A percentile compares a stretch with the other conserved stretches of the same genome.
phyloP scores from a whole-genome alignment of 2,113 vertebrate genomes.

The Oryzias javanicus region DNA sequence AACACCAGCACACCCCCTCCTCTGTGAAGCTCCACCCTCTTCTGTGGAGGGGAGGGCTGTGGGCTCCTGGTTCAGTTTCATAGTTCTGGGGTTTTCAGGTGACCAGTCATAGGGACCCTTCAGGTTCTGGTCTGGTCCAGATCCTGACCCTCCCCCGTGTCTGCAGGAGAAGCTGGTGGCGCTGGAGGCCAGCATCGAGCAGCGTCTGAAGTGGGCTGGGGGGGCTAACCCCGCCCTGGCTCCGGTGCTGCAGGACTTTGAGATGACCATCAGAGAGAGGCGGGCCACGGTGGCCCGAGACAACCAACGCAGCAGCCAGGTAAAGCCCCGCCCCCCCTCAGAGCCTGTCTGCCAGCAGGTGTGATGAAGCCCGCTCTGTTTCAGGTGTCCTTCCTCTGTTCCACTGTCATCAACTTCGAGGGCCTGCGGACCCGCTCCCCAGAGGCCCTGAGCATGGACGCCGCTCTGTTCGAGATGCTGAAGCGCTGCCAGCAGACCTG shows the following conservation, averaged over 20 bases:
- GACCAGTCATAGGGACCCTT: no score
- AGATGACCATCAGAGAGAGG: constrained; percentile 92
- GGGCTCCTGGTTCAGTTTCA: no score
- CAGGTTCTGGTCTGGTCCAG: no score
- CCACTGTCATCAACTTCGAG: constrained; percentile 97
- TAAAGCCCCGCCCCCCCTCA: constrained; percentile 9
- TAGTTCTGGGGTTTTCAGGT: no score
- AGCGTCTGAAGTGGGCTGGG: constrained; percentile 97
- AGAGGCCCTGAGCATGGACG: constrained; percentile 90
- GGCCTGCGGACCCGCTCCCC: constrained; percentile 90
- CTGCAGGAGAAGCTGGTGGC: constrained; percentile 89
- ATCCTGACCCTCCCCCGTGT: background rate
- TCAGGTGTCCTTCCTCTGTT: constrained; percentile 94
- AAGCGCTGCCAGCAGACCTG: constrained; percentile 97
- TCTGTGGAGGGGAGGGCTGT: no score
- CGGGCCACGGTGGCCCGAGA: constrained; percentile 90
- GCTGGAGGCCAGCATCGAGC: constrained; percentile 96
- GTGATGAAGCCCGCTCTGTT: background rate
- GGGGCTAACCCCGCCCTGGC: constrained; percentile 94
- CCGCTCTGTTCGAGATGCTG: constrained; percentile 90
- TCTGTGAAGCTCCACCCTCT: no score
- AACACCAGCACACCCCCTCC: no score
- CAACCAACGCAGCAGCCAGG: constrained; percentile 90
- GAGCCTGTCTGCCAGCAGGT: background rate
- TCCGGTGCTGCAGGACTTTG: constrained; percentile 96